Conservation (phyloP, 2,113 vertebrate species). For the Phocoena sinus region DNA sequence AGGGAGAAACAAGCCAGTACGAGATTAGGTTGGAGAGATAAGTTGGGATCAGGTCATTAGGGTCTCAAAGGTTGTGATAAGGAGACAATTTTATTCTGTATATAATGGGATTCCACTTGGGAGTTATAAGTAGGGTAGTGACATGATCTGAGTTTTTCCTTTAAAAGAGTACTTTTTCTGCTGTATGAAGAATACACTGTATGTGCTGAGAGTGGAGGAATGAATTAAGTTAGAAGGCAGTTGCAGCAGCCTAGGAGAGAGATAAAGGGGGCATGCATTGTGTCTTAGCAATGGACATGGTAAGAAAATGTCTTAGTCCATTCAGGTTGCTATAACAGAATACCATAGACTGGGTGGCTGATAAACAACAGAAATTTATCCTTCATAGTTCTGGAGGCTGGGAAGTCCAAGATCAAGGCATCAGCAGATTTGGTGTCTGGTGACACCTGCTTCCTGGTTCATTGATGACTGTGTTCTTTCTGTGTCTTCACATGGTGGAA, state of each 20-base stretch:
- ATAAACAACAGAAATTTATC: neutral
- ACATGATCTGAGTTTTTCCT: neutral
- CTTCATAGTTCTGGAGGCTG: neutral
- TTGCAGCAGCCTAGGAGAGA: neutral
- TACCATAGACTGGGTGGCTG: neutral
- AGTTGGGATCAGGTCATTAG: neutral
- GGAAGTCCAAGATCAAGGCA: neutral
- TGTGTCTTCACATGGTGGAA: neutral
- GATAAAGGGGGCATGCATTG: neutral
- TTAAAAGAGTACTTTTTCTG: neutral
- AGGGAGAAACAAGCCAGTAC: neutral
- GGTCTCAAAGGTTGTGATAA: neutral
- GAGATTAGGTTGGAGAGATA: neutral
- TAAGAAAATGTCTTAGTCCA: neutral
- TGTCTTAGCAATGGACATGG: neutral
- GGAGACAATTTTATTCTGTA: neutral
- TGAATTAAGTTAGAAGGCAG: neutral
- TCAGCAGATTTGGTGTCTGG: neutral
- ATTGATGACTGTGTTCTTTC: neutral
- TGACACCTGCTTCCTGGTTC: neutral
- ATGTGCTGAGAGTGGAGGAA: neutral
- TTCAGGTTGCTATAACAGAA: neutral
- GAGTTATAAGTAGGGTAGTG: neutral
- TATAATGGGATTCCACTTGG: neutral
- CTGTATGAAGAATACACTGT: neutral